phyloP scores from a whole-genome alignment of 2,888 invertebrate genomes.

The Altica lythri region DNA sequence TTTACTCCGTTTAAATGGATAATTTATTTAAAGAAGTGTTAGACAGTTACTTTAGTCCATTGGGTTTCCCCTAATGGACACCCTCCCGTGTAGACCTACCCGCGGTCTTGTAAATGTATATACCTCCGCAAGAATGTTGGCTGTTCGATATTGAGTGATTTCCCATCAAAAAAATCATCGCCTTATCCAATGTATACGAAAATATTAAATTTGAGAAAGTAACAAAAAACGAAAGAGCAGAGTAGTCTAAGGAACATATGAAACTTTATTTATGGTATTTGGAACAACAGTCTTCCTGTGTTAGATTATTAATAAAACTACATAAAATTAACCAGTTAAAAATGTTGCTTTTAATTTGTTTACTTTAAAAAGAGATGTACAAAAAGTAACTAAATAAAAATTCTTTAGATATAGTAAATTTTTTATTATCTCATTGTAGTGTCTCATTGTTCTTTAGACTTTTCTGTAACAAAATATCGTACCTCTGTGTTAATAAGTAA shows the following conservation, averaged over 20 bases:
- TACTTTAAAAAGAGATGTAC: too few relatives aligned
- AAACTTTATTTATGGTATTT: too few relatives aligned
- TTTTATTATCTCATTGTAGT: too few relatives aligned
- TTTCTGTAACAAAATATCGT: slow-evolving; percentile 53
- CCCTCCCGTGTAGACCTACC: slow-evolving; percentile 29
- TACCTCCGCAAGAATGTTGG: slow-evolving; percentile 59
- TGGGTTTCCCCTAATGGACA: slow-evolving; percentile 16
- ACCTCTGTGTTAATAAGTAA: slow-evolving; percentile 58
- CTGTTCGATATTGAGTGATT: slow-evolving; percentile 60
- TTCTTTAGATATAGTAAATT: too few relatives aligned
- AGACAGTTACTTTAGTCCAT: slow-evolving; percentile 7
- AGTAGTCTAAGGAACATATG: too few relatives aligned
- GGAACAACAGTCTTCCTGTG: too few relatives aligned
- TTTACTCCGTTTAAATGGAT: too few relatives aligned
- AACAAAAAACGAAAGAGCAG: too few relatives aligned
- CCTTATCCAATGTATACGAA: slow-evolving; percentile 77
- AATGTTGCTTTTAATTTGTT: too few relatives aligned
- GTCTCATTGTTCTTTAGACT: neutral
- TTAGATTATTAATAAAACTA: too few relatives aligned
- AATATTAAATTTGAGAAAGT: slow-evolving; percentile 39
- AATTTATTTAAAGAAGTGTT: neutral
- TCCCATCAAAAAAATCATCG: slow-evolving; percentile 61
- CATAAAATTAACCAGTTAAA: too few relatives aligned
- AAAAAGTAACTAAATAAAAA: too few relatives aligned
- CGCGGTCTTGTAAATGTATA: slow-evolving; percentile 51